Base-by-base conservation (phyloP, 2,888 invertebrate species). In the Tinea trinotella region DNA sequence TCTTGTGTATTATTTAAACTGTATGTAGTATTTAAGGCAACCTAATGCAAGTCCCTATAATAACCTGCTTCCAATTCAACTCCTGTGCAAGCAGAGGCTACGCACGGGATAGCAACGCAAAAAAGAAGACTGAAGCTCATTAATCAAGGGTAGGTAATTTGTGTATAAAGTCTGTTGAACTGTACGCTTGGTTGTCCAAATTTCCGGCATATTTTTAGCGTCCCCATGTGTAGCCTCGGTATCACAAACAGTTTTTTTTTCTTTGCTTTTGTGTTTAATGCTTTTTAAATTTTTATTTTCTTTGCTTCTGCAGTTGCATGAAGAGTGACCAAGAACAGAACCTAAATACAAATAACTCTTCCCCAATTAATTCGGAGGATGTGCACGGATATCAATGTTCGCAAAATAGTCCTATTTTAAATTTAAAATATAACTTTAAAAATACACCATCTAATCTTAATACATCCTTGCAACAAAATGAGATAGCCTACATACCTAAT, bases 341-440 rank as follows among this genome's bases (percentile, higher is more conserved):
- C 15, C 13, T 12, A n/a, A 40, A 40, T 6, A 12, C 12, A 15
- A n/a, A 40, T 40, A 40, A 40, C 40, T 15, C 12, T 40, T 40
- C 40, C 40, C 19, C 46, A 19, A 19, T 19, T 48, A 73, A 75
- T 1, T 55, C 71, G 49, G 80, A 80, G 36, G 80, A 75, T 57
- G 72, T 70, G n/a, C 75, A 75, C 60, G 79, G 76, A 1, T 81
- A 83, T 58, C 71, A 72, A 63, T 80, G 82, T 55, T 75, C 83
- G 0, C 80, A 82, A 55, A 35, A 59, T 2, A 81, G 75, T 59
- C 73, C 71, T 5, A n/a, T 13, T 22, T 50, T 52, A 9, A 3
- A 9, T 9, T 13, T 6, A 34, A 52, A 35, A 52, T 1, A 15
- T 3, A 52, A 22, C 6, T 4, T 12, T 3, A 12, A 4, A 12